Conservation (phyloP, 2,888 invertebrate species). For the Lasioglossum figueresi region DNA sequence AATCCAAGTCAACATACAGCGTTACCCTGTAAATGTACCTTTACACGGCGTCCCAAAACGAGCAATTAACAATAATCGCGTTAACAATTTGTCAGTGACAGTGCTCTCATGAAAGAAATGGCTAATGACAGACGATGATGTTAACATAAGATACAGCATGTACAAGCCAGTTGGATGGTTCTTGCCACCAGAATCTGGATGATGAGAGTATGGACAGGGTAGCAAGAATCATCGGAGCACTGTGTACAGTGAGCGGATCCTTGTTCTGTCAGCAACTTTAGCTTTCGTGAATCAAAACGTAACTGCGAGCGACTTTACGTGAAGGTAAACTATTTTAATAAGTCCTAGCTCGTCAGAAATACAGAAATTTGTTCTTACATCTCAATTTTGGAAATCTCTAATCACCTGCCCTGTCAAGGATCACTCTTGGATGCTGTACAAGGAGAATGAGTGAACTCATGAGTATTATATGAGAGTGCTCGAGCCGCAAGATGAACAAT, state of each 20-base stretch:
- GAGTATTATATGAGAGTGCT: conserved; percentile 16
- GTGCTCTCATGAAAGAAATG: neutral
- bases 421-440: conserved; percentile 13
- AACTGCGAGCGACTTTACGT: neutral
- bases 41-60: conserved; percentile 15
- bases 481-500: conserved; percentile 28
- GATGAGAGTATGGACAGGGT: neutral
- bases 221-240: conserved; percentile 1
- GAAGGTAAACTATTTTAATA: neutral
- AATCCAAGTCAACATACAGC: conserved; percentile 7
- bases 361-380: neutral
- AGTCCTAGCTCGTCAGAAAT: neutral
- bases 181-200: neutral
- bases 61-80: conserved; percentile 15
- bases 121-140: neutral
- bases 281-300: neutral
- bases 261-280: neutral
- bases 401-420: neutral
- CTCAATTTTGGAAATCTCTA: neutral
- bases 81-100: conserved; percentile 20
- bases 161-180: neutral
- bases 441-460: conserved; percentile 12
- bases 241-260: neutral
- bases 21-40: conserved; percentile 29
- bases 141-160: conserved; percentile 5